A percentile compares a stretch with the other conserved stretches of the same genome.
These are phyloP conservation scores for Sanderia malayensis DNA, from an alignment of 30 jellyfish, hydroid and myxozoan species.

Conservation along the genomic window DNA sequence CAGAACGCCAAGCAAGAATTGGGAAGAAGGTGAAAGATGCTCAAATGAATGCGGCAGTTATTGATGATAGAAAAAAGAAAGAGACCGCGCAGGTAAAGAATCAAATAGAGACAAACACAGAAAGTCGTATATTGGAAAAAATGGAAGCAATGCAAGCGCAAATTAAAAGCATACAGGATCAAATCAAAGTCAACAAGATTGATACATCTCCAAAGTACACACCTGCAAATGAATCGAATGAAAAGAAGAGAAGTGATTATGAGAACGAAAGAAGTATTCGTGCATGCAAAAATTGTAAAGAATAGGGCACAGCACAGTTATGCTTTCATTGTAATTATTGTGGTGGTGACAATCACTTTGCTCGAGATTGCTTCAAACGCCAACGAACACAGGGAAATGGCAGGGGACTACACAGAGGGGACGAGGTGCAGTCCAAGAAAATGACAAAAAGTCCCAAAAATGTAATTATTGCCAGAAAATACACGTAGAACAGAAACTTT, in stretches of 20 bases:
- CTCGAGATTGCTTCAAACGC: slow-evolving; percentile 5
- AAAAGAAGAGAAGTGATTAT: neutral
- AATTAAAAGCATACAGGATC: neutral
- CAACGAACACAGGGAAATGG: slow-evolving; percentile 4
- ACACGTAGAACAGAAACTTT: neutral
- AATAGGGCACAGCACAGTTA: slow-evolving; percentile 7
- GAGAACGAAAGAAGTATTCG: neutral
- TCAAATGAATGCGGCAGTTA: no score
- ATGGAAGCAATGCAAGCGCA: slow-evolving; percentile 33
- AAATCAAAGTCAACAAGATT: slow-evolving; percentile 4
- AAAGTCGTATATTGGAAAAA: slow-evolving; percentile 15
- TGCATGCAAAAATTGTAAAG: slow-evolving; percentile 8
- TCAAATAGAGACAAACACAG: no score
- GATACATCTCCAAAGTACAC: neutral
- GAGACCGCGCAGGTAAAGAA: neutral
- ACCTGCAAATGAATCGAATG: neutral
- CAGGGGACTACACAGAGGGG: slow-evolving; percentile 5
- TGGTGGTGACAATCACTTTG: neutral
- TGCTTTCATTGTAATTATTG: slow-evolving; percentile 27
- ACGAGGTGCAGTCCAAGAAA: neutral
- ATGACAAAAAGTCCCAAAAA: neutral
- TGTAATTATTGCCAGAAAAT: neutral
- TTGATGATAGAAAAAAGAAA: neutral
- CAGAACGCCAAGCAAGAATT: no score
- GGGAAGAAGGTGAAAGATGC: no score